These are phyloP conservation scores for Montipora foliosa DNA, from an alignment of 64 coral and sea anemone genomes.

Conservation along the genomic window DNA sequence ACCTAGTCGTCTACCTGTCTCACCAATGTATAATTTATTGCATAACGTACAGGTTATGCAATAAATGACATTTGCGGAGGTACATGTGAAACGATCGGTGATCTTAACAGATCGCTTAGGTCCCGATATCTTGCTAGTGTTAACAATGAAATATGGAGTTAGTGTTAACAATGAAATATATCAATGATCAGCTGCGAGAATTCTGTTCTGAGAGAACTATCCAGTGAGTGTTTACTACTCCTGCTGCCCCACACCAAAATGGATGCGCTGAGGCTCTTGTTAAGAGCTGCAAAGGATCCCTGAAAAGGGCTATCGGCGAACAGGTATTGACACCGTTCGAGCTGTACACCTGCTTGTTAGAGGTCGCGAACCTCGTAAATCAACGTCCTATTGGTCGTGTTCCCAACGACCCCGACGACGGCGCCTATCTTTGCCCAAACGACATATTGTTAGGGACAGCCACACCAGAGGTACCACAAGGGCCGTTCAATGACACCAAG, in stretches of 20 bases:
- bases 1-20: too few species aligned
- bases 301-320: neutral
- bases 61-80: too few species aligned
- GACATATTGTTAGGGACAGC: neutral
- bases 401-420: neutral
- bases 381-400: neutral
- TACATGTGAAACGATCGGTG: too few species aligned
- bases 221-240: too few species aligned
- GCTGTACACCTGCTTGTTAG: neutral
- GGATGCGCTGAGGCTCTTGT: neutral
- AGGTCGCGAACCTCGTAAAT: neutral
- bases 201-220: too few species aligned
- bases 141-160: neutral
- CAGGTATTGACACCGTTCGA: neutral
- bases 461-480: neutral
- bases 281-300: neutral
- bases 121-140: too few species aligned
- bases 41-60: too few species aligned
- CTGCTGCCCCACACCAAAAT: too few species aligned
- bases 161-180: too few species aligned
- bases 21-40: too few species aligned
- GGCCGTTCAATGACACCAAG: neutral
- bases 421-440: neutral
- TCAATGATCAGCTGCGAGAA: too few species aligned
- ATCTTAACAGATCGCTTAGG: too few species aligned